Base-by-base conservation (phyloP, 2,888 invertebrate species). In the Anthrax anthrax region DNA sequence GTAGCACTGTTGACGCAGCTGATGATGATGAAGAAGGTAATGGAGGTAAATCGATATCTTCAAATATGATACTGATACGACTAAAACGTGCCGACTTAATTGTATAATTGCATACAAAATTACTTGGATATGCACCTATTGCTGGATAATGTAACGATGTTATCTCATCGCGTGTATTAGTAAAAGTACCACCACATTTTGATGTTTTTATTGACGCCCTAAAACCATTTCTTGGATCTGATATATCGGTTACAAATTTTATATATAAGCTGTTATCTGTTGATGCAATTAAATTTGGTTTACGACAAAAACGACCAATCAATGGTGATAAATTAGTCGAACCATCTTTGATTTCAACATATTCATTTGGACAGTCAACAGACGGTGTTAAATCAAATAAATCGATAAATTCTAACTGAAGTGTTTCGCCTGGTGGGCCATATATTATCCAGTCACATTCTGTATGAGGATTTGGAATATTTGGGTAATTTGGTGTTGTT, bases 381-480 rank as follows among this genome's bases (percentile, higher is more conserved):
- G 70, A 70, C 17, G 42, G 4, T 4, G 69, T 69, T 48, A 91
- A 69, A 60, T 84, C 81, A 63, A 92, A 89, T 56, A 77, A 70
- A 1, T 78, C 81, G 4, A 78, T 60, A 57, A 94, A 91, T 60
- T 86, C 83, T 16, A 91, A 69, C 50, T 80, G 72, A 38, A 95
- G 65, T 18, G 77, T 72, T 64, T 85, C 80, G 0, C 86, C 88
- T 1, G 77, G 72, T 1, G 84, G 81, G 0, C 79, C 86, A 29
- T 73, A 70, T 50, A 91, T 75, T 19, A 72, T 66, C 92, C 92
- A 95, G 18, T 75, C 69, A 61, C 95, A 95, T 65, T 90, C 90
- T 1, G 79, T 75, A 56, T 82, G 82, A 2, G 88, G 78, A 41
- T 77, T 70, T 2, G 92, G 88, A 18, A 80, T 72, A 50, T 78